These are phyloP conservation scores for Ooceraea biroi DNA, from an alignment of 1,140 invertebrate genomes.

Conservation along the genomic window DNA sequence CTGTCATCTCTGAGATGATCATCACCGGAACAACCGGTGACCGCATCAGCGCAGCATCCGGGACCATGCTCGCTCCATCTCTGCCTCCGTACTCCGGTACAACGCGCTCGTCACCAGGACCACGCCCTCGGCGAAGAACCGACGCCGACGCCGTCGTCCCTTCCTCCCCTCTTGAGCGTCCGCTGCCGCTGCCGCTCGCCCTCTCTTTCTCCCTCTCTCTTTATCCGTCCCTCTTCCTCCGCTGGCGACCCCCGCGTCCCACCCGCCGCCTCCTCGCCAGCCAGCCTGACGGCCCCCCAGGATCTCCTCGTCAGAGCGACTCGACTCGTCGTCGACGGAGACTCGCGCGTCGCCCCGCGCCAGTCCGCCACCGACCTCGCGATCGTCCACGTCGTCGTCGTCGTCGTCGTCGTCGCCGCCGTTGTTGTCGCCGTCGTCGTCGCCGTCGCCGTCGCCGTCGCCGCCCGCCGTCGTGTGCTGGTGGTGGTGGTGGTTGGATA, in stretches of 20 bases:
- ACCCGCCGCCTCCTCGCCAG: conserved; percentile 65
- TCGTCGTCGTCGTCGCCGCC: conserved; percentile 45
- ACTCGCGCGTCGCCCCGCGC: conserved; percentile 67
- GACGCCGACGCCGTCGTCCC: conserved; percentile 68
- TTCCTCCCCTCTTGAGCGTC: conserved; percentile 48
- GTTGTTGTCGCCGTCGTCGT: conserved; percentile 52
- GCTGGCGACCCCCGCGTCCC: conserved; percentile 18
- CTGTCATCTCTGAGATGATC: too few relatives aligned
- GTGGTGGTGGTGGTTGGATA: conserved; percentile 49
- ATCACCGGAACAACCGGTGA: not conserved
- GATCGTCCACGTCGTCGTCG: conserved; percentile 69
- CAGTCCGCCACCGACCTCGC: conserved; percentile 72
- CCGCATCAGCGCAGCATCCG: conserved; percentile 40
- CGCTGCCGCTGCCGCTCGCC: conserved; percentile 42
- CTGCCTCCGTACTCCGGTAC: conserved; percentile 55
- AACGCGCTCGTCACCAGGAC: conserved; percentile 73
- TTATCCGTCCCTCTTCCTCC: conserved; percentile 42
- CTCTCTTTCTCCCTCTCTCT: conserved; percentile 34
- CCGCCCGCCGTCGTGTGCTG: conserved; percentile 41
- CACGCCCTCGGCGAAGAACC: conserved; percentile 81
- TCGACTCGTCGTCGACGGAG: conserved; percentile 72
- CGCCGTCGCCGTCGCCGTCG: conserved; percentile 53
- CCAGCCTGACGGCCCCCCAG: conserved; percentile 69
- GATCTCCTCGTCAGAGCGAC: conserved; percentile 75
- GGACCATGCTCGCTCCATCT: conserved; percentile 32